Conservation (phyloP, 30 jellyfish, hydroid and myxozoan genomes). For the Mastigias papua region DNA sequence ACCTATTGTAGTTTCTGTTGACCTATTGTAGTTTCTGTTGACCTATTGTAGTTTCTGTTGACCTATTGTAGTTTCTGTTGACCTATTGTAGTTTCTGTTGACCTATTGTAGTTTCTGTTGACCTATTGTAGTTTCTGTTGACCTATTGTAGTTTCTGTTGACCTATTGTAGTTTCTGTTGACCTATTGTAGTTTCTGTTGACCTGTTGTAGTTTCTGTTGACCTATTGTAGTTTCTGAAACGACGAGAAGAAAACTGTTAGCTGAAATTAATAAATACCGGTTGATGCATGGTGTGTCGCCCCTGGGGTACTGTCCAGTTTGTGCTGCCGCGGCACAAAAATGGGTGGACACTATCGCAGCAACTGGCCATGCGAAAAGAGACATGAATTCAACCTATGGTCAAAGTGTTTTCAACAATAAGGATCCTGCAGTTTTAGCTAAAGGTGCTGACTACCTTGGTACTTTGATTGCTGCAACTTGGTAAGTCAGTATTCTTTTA, state of each 20-base stretch:
- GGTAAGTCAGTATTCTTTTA: constrained; percentile 76
- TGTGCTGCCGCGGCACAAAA: constrained; percentile 92
- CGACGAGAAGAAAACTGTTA: constrained; percentile 81
- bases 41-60: too few species aligned
- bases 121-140: too few species aligned
- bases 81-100: too few species aligned
- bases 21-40: too few species aligned
- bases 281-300: constrained; percentile 95
- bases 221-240: constrained; percentile 88
- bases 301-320: constrained; percentile 94
- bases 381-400: constrained; percentile 89
- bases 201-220: too few species aligned
- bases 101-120: too few species aligned
- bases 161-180: too few species aligned
- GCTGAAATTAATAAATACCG: constrained; percentile 97
- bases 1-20: too few species aligned
- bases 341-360: constrained; percentile 86
- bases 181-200: too few species aligned
- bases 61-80: too few species aligned
- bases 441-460: constrained; percentile 98
- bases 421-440: constrained; percentile 74
- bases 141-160: too few species aligned
- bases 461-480: constrained; percentile 93
- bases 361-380: constrained; percentile 79
- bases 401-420: constrained; percentile 85